Evolutionary conservation across 2,113 vertebrate species (phyloP).

Genomic region (Hypocryptadius cinnamomeus): DNA sequence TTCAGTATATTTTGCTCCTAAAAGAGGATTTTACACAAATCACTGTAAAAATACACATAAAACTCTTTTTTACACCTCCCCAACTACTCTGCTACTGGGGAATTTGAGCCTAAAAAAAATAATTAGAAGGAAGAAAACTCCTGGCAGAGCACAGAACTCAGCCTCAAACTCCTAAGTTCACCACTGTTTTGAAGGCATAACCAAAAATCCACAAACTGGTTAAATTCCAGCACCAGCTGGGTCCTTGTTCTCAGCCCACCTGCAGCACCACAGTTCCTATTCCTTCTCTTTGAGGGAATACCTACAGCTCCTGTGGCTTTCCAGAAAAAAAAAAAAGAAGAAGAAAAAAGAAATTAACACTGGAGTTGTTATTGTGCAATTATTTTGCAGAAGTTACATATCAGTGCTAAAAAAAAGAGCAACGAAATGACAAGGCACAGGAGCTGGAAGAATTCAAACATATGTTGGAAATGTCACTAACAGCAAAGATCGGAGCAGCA

Average conservation of each 20-base stretch:
- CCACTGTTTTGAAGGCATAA: neutral
- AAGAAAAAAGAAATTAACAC: neutral
- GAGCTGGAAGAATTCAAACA: constrained; percentile 6
- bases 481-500: neutral
- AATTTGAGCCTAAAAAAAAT: neutral
- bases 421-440: neutral
- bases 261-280: rapidly evolving
- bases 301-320: neutral
- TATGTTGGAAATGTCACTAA: constrained; percentile 10
- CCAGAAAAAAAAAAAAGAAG: too few species aligned
- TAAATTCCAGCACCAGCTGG: neutral
- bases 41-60: neutral
- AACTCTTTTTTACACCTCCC: neutral
- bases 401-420: neutral
- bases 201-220: neutral
- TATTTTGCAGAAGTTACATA: neutral
- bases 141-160: neutral
- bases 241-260: neutral
- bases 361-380: neutral
- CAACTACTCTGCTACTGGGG: neutral
- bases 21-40: neutral
- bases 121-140: neutral
- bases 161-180: neutral
- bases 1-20: neutral
- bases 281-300: neutral